Conservation (phyloP, 2,113 vertebrate species). For the Lampris incognitus region DNA sequence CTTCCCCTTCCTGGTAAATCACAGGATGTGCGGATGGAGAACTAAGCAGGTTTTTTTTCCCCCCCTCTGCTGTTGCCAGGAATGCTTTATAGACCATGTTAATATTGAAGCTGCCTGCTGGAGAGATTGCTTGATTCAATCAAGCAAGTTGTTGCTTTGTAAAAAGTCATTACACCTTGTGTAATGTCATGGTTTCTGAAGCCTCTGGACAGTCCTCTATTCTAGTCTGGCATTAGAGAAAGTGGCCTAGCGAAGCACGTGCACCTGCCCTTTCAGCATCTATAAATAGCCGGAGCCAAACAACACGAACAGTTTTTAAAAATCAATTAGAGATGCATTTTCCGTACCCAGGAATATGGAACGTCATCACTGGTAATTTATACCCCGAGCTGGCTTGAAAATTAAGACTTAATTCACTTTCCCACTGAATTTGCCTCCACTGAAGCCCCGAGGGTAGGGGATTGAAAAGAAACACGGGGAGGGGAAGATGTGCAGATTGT, state of each 20-base stretch:
- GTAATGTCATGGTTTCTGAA: constrained; percentile 76
- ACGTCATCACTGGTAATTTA: constrained; percentile 21
- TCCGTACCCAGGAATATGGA: constrained; percentile 28
- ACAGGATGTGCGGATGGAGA: constrained; percentile 72
- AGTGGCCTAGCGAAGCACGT: constrained; percentile 55
- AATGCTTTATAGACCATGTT: constrained; percentile 75
- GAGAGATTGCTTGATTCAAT: constrained; percentile 74
- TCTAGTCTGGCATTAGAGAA: constrained; percentile 36
- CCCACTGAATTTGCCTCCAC: constrained; percentile 35
- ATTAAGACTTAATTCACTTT: constrained; percentile 41
- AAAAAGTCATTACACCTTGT: constrained; percentile 78
- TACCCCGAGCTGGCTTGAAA: constrained; percentile 19
- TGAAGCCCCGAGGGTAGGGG: constrained; percentile 44
- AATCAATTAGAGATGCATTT: constrained; percentile 64
- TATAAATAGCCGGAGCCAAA: constrained; percentile 72
- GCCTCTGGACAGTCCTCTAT: constrained; percentile 40
- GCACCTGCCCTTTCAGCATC: constrained; percentile 51
- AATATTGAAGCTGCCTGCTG: constrained; percentile 67
- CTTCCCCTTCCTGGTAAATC: constrained; percentile 72
- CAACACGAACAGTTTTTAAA: constrained; percentile 61
- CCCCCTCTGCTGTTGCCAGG: constrained; percentile 61
- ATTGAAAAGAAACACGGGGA: constrained; percentile 41
- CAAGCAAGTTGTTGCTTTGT: constrained; percentile 69
- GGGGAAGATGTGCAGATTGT: constrained; percentile 57
- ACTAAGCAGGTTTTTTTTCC: constrained; percentile 68